A percentile compares a stretch with the other conserved stretches of the same genome.
phyloP scores from a whole-genome alignment of 1,140 invertebrate genomes.

The Anastrepha ludens region DNA sequence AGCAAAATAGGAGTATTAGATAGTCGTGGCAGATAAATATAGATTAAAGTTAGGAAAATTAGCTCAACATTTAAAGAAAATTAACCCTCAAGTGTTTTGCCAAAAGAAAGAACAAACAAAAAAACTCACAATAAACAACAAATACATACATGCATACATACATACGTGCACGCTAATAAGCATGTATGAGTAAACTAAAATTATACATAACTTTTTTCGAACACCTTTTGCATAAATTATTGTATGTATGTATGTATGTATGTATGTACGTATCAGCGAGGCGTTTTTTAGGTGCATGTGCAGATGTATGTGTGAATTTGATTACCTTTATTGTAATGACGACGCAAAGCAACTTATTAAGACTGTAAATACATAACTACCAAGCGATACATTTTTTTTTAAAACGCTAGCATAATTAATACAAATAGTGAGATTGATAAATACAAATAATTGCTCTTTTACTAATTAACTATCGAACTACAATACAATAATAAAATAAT shows the following conservation, averaged over 20 bases:
- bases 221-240: conserved; percentile 6
- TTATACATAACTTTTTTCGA: neutral
- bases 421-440: neutral
- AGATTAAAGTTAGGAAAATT: neutral
- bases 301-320: neutral
- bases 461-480: neutral
- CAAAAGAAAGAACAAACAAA: neutral
- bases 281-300: neutral
- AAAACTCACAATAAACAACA: neutral
- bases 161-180: neutral
- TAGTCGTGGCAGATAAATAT: too few relatives aligned
- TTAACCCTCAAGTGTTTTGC: neutral
- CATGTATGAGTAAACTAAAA: neutral
- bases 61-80: neutral
- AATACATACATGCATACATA: neutral
- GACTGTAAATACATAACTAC: conserved; percentile 48
- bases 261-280: neutral
- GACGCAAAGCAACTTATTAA: conserved; percentile 43
- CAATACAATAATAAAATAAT: conserved; percentile 30
- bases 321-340: conserved; percentile 30
- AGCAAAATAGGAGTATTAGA: neutral
- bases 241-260: neutral
- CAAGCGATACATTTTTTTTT: conserved; percentile 24
- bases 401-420: conserved; percentile 4
- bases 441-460: neutral